Conservation (phyloP, 2,888 invertebrate species). For the Drosophila neotestacea region DNA sequence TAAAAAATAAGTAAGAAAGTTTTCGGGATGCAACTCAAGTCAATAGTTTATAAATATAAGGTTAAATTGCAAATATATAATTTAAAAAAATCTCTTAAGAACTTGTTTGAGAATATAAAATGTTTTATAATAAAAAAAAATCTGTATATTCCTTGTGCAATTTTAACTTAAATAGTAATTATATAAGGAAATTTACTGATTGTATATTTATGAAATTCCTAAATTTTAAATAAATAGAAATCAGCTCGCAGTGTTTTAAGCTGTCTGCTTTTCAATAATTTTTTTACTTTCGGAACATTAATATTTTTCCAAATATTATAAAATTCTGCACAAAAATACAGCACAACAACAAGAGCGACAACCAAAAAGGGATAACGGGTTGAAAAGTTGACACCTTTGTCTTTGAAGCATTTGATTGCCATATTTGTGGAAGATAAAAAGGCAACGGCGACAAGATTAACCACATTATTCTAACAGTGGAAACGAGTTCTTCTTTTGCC, state of each 20-base stretch:
- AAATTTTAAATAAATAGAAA: no score
- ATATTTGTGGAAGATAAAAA: constrained; percentile 78
- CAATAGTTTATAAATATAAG: neutral
- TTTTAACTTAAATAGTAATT: no score
- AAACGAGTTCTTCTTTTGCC: constrained; percentile 60
- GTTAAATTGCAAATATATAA: neutral
- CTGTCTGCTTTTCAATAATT: no score
- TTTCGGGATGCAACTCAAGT: neutral
- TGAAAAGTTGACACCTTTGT: constrained; percentile 74
- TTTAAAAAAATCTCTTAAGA: no score
- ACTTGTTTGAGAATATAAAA: no score
- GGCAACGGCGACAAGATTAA: constrained; percentile 82
- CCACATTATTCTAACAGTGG: constrained; percentile 76
- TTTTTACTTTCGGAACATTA: neutral
- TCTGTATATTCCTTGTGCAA: no score
- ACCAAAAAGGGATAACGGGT: constrained; percentile 36
- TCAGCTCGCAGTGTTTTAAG: neutral
- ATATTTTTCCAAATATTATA: neutral
- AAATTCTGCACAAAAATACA: neutral
- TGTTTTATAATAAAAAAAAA: no score
- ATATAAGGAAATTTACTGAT: no score
- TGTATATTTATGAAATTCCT: no score
- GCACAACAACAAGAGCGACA: neutral
- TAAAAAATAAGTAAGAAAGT: neutral
- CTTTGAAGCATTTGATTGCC: constrained; percentile 78